These are phyloP conservation scores for Marmota monax DNA, from an alignment of 2,113 vertebrate species.

Conservation along the genomic window DNA sequence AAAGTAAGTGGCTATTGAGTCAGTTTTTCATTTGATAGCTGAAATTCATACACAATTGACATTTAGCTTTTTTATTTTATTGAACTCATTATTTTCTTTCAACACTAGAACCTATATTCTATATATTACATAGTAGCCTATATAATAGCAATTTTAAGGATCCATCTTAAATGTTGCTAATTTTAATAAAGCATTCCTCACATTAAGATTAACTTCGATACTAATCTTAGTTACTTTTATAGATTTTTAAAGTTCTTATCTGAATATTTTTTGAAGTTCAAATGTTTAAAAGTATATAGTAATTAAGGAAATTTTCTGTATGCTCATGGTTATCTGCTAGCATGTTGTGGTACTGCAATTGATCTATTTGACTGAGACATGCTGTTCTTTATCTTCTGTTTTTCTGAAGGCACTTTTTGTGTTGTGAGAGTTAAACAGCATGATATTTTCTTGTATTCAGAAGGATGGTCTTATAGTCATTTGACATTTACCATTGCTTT, in stretches of 20 bases:
- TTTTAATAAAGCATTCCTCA: conserved; percentile 40
- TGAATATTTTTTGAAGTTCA: conserved; percentile 52
- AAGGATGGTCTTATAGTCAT: conserved; percentile 62
- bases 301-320: not conserved
- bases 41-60: not conserved
- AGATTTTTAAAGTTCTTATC: conserved; percentile 16
- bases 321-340: not conserved
- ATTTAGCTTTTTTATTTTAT: conserved; percentile 45
- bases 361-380: conserved; percentile 58
- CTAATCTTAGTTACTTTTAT: conserved; percentile 18
- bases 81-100: conserved; percentile 43
- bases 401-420: conserved; percentile 66
- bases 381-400: conserved; percentile 69
- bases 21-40: not conserved
- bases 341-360: conserved; percentile 17
- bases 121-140: not conserved
- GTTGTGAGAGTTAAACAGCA: conserved; percentile 68
- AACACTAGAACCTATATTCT: not conserved
- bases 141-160: not conserved
- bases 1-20: conserved; percentile 12
- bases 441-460: conserved; percentile 73
- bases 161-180: conserved; percentile 11
- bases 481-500: conserved; percentile 78
- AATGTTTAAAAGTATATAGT: conserved; percentile 39
- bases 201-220: not conserved